Evolutionary conservation across 2,113 vertebrate genomes (phyloP), one percentile per base, ranked within the genome.

Genomic region (Tichodroma muraria): DNA sequence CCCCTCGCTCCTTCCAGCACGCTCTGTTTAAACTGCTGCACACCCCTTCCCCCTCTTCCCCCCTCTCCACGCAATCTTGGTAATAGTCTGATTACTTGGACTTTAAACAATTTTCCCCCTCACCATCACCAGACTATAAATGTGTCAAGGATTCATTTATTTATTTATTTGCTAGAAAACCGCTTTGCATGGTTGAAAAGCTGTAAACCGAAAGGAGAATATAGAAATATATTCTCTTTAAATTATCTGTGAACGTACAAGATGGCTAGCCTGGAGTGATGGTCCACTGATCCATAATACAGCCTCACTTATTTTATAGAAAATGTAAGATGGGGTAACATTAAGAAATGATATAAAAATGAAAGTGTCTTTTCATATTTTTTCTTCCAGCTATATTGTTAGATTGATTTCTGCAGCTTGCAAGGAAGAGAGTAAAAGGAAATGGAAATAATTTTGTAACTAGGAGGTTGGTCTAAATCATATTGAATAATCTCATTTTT

Each of bases 141-240:
- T 16, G 30, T 35, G 28, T 57, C 80, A 47, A 66, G 50, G n/a
- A 13, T 18, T 20, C 22, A 13, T 85, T 91, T 95, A 57, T 45
- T 94, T 92, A 96, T 89, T 94, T 95, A 56, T 45, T 93, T 93
- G 88, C 87, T 47, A 23, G 33, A 20, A 54, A 91, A 38, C 47
- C 15, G 17, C 59, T 95, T 89, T 83, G 60, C 47, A 5, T n/a
- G 38, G 25, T 25, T 57, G 50, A 59, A 93, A 89, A 68, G 61
- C 52, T 80, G 52, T 56, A 38, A 91, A 71, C 35, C 37, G 44
- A 61, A 91, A 93, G 63, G 61, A 40, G 19, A 37, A 18, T 6
- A 13, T 11, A 63, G 42, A 85, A 72, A 52, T 75, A 38, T 68
- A 37, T 57, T 54, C 19, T 38, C 75, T 91, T 82, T 78, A 88